Percentiles rank a stretch among this genome's conserved stretches.
phyloP scores from a whole-genome alignment of 2,888 invertebrate species.

The Drosophila limbata region DNA sequence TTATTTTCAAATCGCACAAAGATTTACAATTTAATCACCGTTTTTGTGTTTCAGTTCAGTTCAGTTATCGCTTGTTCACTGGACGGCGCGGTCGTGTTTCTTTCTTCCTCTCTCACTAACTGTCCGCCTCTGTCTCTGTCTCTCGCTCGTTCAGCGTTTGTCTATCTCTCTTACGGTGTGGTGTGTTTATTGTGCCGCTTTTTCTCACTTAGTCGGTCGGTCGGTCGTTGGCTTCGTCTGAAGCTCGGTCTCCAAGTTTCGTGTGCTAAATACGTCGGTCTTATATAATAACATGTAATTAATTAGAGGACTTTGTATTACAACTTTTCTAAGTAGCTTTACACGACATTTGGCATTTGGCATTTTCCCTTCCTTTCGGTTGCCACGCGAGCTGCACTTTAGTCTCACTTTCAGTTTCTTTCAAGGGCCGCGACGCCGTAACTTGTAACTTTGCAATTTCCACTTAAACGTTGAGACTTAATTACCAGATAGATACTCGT shows the following conservation, averaged over 20 bases:
- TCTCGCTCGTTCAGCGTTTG: slow-evolving; percentile 15
- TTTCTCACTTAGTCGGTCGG: slow-evolving; percentile 7
- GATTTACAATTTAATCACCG: slow-evolving; percentile 72
- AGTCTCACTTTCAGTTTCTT: slow-evolving; percentile 58
- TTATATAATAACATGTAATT: slow-evolving; percentile 77
- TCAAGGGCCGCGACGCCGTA: slow-evolving; percentile 1
- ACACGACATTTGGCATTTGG: slow-evolving; percentile 38
- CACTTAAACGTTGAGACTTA: slow-evolving; percentile 13
- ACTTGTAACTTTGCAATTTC: neutral
- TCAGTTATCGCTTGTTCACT: slow-evolving; percentile 73
- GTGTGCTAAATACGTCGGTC: slow-evolving; percentile 63
- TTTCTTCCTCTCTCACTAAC: slow-evolving; percentile 22
- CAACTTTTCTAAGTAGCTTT: slow-evolving; percentile 35
- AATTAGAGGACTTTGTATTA: slow-evolving; percentile 53
- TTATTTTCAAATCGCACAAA: slow-evolving; percentile 70
- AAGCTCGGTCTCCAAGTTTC: slow-evolving; percentile 45
- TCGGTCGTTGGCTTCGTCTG: slow-evolving; percentile 54
- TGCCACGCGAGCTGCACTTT: slow-evolving; percentile 5
- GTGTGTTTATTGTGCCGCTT: slow-evolving; percentile 38
- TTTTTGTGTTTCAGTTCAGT: slow-evolving; percentile 65
- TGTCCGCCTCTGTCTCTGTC: slow-evolving; percentile 15
- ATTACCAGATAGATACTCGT: slow-evolving; percentile 1
- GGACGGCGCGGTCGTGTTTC: slow-evolving; percentile 66
- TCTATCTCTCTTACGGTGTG: slow-evolving; percentile 31
- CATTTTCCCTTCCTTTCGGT: slow-evolving; percentile 40